Evolutionary conservation across 1,140 invertebrate species (phyloP), one percentile per base, ranked within the genome.

Genomic region (Brachionus sp.): DNA sequence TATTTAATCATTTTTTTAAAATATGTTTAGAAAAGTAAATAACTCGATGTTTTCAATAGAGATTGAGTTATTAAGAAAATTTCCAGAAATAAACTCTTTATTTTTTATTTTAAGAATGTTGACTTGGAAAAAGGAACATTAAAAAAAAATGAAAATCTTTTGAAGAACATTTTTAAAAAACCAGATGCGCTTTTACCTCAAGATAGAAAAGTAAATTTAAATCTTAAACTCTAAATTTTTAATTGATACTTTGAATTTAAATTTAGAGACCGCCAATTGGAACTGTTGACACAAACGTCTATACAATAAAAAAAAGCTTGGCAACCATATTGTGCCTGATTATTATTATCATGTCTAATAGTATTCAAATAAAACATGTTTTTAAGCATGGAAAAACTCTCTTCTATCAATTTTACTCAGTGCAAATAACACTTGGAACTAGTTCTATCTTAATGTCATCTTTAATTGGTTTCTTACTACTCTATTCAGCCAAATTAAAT

Each of bases 341-440:
- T 7, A 80, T 80, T 23, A 80, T 80, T 19, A 80, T 80, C 10
- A 80, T 80, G 77, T 39, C 33, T 6, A 80, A 80, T 42, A 80
- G 77, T n/a, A 66, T 80, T 9, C 77, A 80, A 57, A 57, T 80
- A 80, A 80, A 80, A 19, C 39, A 62, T 19, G 50, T 80, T 39
- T 19, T 80, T 57, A 66, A 66, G 35, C 62, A 62, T 37, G 62
- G 77, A 12, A 57, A 62, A 62, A 62, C 62, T 29, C 10, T 80
- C 9, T 66, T 66, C 19, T 62, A 80, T 62, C 77, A 80, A 25
- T 80, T 80, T 44, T 80, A 80, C 23, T 57, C 77, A 19, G 3
- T 80, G 0, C 77, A 80, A 66, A 37, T 80, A 9, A 80, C 39
- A 35, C 12, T 80, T 7, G 77, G 77, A n/a, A 39, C 33, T 6